Evolutionary conservation across 2,113 vertebrate genomes (phyloP).

Genomic region (Numenius arquata): DNA sequence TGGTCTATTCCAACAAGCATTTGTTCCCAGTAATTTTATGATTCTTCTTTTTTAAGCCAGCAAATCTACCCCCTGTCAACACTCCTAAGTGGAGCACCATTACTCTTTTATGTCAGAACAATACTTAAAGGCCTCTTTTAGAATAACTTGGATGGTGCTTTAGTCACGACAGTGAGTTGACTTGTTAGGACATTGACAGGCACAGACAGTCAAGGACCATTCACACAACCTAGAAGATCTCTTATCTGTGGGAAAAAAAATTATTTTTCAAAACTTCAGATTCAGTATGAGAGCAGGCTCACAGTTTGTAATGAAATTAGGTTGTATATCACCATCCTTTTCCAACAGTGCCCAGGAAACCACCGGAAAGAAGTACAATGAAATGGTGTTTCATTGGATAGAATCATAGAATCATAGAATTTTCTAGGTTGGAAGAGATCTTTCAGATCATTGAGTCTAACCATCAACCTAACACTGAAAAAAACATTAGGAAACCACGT

Average conservation of each 20-base stretch:
- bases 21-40: neutral
- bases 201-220: neutral
- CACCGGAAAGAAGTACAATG: neutral
- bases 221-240: neutral
- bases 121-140: neutral
- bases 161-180: neutral
- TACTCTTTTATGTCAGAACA: neutral
- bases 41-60: neutral
- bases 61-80: neutral
- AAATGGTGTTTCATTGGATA: neutral
- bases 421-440: too few species aligned
- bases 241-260: neutral
- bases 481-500: too few species aligned
- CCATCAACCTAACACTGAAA: too few species aligned
- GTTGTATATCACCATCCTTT: neutral
- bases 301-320: neutral
- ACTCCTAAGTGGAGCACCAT: neutral
- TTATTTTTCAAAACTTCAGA: neutral
- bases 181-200: neutral
- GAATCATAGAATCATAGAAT: too few species aligned
- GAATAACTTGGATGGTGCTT: neutral
- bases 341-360: neutral
- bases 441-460: too few species aligned
- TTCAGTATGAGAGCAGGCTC: neutral
- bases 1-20: neutral